These are phyloP conservation scores for Lasioglossum calceatum DNA, from an alignment of 2,888 invertebrate species.

Conservation along the genomic window DNA sequence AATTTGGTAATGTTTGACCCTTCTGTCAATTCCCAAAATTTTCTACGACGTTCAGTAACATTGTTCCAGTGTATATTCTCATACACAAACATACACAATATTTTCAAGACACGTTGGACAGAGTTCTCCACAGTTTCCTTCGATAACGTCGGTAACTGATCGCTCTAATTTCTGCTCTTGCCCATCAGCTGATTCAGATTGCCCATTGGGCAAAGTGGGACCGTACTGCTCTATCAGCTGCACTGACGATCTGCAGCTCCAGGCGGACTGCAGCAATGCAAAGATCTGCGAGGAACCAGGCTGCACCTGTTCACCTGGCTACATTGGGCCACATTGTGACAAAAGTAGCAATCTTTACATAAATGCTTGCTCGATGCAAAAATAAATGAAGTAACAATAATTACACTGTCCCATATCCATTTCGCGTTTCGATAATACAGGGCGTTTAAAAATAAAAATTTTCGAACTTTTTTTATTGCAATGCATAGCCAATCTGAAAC, in stretches of 20 bases:
- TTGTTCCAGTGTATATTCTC: background rate
- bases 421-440: background rate
- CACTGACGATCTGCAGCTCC: background rate
- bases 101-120: too few relatives aligned
- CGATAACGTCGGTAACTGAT: too few relatives aligned
- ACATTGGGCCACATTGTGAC: slow-evolving; percentile 44
- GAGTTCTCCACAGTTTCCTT: too few relatives aligned
- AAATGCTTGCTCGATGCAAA: background rate
- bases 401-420: background rate
- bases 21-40: background rate
- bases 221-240: slow-evolving; percentile 62
- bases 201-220: slow-evolving; percentile 63
- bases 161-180: background rate
- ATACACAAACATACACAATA: background rate
- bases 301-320: slow-evolving; percentile 71
- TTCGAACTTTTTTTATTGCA: too few relatives aligned
- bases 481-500: too few relatives aligned
- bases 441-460: too few relatives aligned
- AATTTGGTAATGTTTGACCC: slow-evolving; percentile 25
- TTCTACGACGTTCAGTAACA: background rate
- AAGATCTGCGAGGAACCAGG: slow-evolving; percentile 63
- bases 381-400: background rate
- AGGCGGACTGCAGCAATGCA: slow-evolving; percentile 43
- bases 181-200: slow-evolving; percentile 46
- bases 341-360: slow-evolving; percentile 47